Evolutionary conservation across 2,797 vertebrate genomes (phyloP), one percentile per base, ranked within the genome.

Genomic region (Pitangus sulphuratus): DNA sequence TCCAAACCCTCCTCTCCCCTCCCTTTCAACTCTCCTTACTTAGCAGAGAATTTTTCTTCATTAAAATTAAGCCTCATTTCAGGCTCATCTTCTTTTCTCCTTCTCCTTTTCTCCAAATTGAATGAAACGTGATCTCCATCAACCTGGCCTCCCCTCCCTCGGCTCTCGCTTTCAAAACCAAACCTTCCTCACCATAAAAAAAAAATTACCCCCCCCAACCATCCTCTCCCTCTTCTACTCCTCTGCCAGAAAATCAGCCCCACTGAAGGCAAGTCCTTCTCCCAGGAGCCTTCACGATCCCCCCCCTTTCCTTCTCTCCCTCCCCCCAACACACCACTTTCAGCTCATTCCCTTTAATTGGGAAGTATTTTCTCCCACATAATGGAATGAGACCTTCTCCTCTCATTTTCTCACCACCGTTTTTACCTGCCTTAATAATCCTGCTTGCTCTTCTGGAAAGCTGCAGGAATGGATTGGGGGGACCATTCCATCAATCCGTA

Each of bases 61-160:
- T 98, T 98, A 98, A 98, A 98, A 98, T 97, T 97, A 98, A 97
- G 96, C 89, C 86, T 98, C 93, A 93, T 97, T 98, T 97, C 96
- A 97, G 85, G 78, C 93, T 97, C 96, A 96, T 97, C 96, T 97
- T 95, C 90, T 95, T 97, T 96, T 97, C 88, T 96, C 93, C 86
- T 97, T 93, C 88, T 87, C 84, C 94, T 95, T 93, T 94, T 91
- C 97, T 97, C 96, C 96, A 96, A 97, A 95, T 81, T 92, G 93
- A 97, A 89, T 72, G 76, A 81, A 97, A 93, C 74, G 61, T 85
- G 94, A 96, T 95, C 95, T 93, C 91, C 95, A 94, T 72, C 94
- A 94, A 84, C 93, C 89, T 81, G 90, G 76, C 62, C 90, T 96
- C 84, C 66, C 82, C 87, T 95, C 71, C 92, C 68, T 96, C 62